Evolutionary conservation across 2,113 vertebrate genomes (phyloP), one percentile per base, ranked within the genome.

Genomic region (Desmodus rotundus): DNA sequence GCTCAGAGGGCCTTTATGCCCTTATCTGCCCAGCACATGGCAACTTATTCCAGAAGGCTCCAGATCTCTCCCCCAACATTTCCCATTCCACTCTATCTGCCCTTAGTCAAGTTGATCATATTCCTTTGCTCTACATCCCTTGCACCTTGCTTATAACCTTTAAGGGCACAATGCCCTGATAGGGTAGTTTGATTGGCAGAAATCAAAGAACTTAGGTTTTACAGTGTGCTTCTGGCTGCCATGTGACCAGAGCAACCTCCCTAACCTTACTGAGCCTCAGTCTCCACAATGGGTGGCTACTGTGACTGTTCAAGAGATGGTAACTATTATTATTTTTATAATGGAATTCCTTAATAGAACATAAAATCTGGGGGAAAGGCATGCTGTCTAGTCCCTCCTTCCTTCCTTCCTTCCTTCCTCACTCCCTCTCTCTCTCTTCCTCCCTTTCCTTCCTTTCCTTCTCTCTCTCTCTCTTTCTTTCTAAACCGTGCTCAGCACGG

Each of bases 121-220:
- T 76, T 92, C 15, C 81, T 86, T 43, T 14, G 16, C 24, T 52
- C 33, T 77, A 26, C 20, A 38, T 56, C 45, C 8, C 31, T 38
- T 76, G 24, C 38, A n/a, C 52, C 50, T 91, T 61, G 58, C 13
- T 52, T 58, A 70, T 81, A 58, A 8, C 1, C 15, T 65, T 77
- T 74, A 36, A 68, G 52, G 78, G 13, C 54, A 84, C 41, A 80
- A 33, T 36, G 17, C 15, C 31, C 14, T 87, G 45, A 36, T 76
- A 24, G 14, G 36, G 56, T 72, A 76, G 72, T 38, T 61, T 43
- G 65, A 70, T 17, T 43, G 52, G 41, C 5, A 86, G 31, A 61
- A 90, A 96, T 28, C 45, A 54, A 82, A 77, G 33, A 81, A 41
- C 13, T 41, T 73, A 31, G 4, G 10, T 74, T 84, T 92, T 95